These are phyloP conservation scores for Acrobasis consociella DNA, from an alignment of 2,888 invertebrate species.

Conservation along the genomic window DNA sequence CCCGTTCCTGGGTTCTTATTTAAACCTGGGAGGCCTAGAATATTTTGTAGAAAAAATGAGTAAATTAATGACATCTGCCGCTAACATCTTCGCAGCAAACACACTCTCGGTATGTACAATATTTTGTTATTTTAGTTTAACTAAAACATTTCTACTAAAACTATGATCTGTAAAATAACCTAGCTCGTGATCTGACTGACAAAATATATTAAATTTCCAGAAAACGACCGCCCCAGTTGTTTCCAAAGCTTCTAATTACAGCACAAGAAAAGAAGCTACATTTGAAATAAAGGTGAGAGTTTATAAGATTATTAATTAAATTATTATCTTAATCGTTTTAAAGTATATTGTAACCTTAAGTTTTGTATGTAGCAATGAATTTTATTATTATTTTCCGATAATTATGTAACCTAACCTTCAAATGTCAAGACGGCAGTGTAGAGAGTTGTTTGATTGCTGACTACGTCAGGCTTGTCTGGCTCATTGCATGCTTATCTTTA, in stretches of 20 bases:
- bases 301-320: neutral
- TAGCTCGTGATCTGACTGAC: neutral
- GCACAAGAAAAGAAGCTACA: constrained; percentile 82
- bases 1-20: constrained; percentile 49
- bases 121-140: constrained; percentile 24
- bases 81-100: constrained; percentile 62
- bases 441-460: constrained; percentile 2
- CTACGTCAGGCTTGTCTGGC: constrained; percentile 15
- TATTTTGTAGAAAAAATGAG: constrained; percentile 64
- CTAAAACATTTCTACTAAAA: constrained; percentile 11
- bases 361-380: neutral
- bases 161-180: constrained; percentile 20
- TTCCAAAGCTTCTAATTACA: constrained; percentile 75
- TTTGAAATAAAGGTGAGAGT: constrained; percentile 82
- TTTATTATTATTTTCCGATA: constrained; percentile 31
- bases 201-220: constrained; percentile 50
- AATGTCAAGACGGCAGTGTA: constrained; percentile 53
- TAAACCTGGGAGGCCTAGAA: constrained; percentile 68
- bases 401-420: constrained; percentile 80
- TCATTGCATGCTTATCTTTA: constrained; percentile 4
- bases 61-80: constrained; percentile 64
- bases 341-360: neutral
- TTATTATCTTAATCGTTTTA: neutral
- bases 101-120: constrained; percentile 55
- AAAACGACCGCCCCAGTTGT: constrained; percentile 62